Base-by-base conservation (phyloP, 2,797 vertebrate species). In the Ataeniobius toweri region DNA sequence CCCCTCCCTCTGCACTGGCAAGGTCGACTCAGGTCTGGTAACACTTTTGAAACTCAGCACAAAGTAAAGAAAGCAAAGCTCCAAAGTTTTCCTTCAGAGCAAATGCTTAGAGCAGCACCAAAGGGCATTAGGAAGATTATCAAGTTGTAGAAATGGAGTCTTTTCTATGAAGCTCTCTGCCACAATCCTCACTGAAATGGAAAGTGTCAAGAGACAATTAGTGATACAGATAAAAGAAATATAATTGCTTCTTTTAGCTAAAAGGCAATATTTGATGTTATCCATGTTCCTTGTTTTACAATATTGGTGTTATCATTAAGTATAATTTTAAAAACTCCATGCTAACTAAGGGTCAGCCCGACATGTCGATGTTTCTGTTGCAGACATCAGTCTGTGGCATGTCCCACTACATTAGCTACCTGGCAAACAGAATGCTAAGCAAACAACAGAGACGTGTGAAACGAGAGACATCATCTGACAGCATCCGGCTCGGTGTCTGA, bases 81-180 rank as follows among this genome's bases (percentile, higher is more conserved):
- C 89, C 88, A 89, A 92, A 89, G 85, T 92, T 91, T 80, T 86
- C 85, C 89, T 86, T 92, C 77, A 72, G 85, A 87, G 89, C 88
- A 87, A 94, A 86, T 87, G 93, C 92, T 94, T 91, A 89, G 89
- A 91, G 90, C 90, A 91, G 90, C 92, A 92, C 91, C 90, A 89
- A 91, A 88, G 89, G 86, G 89, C 87, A 92, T 93, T 93, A 90
- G 71, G 84, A 86, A 86, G 92, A 93, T 91, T 92, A 93, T 88
- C 84, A 91, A 86, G 91, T 90, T 85, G 86, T 59, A 91, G 86
- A 91, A 92, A 88, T 85, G 79, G 77, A 91, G 87, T 94, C 81
- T 81, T 86, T 82, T 83, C 79, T 81, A 28, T 77, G 74, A 85
- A 85, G 61, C 83, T 84, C 75, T 53, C 71, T 39, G 56, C 51